phyloP scores from a whole-genome alignment of 2,797 vertebrate genomes.

The Gambelia wislizenii region DNA sequence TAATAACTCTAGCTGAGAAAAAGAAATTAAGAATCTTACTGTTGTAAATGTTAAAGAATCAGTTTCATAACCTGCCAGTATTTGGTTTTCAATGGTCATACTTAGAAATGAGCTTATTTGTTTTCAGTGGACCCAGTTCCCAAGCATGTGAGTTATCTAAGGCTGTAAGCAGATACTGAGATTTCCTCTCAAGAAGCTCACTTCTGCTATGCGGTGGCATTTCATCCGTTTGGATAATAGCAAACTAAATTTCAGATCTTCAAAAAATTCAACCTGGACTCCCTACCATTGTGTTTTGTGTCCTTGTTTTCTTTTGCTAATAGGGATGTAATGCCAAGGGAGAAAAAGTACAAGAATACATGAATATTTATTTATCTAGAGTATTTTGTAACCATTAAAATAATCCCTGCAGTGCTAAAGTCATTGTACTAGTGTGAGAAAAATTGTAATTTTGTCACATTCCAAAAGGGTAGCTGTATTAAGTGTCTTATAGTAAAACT shows the following conservation, averaged over 20 bases:
- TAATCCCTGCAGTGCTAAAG: slow-evolving; percentile 17
- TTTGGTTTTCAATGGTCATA: background rate
- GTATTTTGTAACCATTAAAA: slow-evolving; percentile 57
- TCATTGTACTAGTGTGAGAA: slow-evolving; percentile 4
- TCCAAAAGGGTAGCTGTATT: background rate
- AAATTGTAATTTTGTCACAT: fast-evolving
- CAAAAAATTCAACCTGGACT: slow-evolving; percentile 36
- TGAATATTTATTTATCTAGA: slow-evolving; percentile 66
- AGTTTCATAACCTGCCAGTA: background rate
- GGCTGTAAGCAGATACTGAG: background rate
- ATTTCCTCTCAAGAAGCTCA: background rate
- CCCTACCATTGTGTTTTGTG: slow-evolving; percentile 70
- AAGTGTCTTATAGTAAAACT: background rate
- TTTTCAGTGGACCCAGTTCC: background rate
- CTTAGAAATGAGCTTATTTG: background rate
- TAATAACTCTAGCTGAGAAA: background rate
- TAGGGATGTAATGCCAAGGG: slow-evolving; percentile 67
- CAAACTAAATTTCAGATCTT: slow-evolving; percentile 62
- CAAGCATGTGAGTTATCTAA: background rate
- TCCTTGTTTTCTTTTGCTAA: slow-evolving; percentile 71
- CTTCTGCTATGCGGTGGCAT: background rate
- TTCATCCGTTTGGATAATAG: slow-evolving; percentile 51
- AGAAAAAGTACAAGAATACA: slow-evolving; percentile 71
- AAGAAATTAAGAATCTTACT: background rate
- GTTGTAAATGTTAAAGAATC: background rate